Evolutionary conservation across 2,888 invertebrate species (phyloP).

Genomic region (Clanis bilineata): DNA sequence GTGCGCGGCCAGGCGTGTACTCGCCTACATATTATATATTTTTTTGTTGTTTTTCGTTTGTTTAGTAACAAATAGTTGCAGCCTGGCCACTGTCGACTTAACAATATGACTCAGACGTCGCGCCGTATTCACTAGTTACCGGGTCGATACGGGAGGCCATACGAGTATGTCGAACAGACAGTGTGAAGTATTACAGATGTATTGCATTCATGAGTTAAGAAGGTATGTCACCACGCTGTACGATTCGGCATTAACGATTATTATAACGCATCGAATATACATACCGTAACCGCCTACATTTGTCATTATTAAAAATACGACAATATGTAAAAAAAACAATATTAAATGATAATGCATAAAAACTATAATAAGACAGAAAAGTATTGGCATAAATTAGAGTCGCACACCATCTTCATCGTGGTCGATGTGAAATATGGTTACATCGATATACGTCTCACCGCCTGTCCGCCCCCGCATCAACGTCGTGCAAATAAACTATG

Average conservation of each 20-base stretch:
- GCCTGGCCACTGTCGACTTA: neutral
- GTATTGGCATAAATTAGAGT: neutral
- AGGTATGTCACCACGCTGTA: neutral
- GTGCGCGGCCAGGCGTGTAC: slow-evolving; percentile 12
- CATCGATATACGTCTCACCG: neutral
- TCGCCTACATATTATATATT: slow-evolving; percentile 12
- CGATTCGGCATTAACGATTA: neutral
- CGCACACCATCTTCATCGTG: neutral
- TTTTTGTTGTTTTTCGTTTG: slow-evolving; percentile 1
- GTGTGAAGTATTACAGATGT: neutral
- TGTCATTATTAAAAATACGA: too few species aligned
- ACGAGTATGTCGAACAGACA: neutral
- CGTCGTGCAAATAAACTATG: slow-evolving; percentile 33
- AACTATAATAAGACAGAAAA: too few species aligned
- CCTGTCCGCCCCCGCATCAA: slow-evolving; percentile 17
- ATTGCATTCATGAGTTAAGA: neutral
- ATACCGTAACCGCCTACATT: too few species aligned
- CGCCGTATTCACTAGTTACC: slow-evolving; percentile 15
- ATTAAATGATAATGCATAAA: neutral
- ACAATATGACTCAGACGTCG: slow-evolving; percentile 18
- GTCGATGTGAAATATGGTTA: neutral
- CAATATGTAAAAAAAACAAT: neutral
- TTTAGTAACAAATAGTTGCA: slow-evolving; percentile 10
- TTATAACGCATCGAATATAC: too few species aligned
- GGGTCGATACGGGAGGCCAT: slow-evolving; percentile 13